A percentile compares a stretch with the other conserved stretches of the same genome.
Conservation (phyloP, 2,113 vertebrate species). For the Poicephalus meyeri region DNA sequence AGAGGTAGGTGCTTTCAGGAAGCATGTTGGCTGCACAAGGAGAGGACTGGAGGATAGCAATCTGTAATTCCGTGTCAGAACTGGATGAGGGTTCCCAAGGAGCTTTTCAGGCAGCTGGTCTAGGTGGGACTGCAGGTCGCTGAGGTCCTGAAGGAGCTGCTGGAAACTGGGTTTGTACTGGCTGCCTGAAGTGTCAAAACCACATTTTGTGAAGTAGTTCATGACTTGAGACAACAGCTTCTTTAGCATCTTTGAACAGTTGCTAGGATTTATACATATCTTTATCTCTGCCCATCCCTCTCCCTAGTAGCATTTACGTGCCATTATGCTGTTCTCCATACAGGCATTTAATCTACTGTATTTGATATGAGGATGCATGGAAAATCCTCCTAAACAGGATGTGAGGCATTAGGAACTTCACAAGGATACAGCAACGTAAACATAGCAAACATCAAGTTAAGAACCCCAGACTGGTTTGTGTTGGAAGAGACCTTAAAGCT, state of each 20-base stretch:
- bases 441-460: not conserved
- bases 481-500: not conserved
- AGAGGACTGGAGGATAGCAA: not conserved
- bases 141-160: not conserved
- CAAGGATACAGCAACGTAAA: not conserved
- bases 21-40: not conserved
- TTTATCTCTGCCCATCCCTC: not conserved
- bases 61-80: not conserved
- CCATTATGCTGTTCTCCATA: not conserved
- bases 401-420: not conserved
- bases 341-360: not conserved
- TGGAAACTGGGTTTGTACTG: not conserved
- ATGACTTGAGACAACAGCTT: not conserved
- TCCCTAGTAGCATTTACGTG: not conserved
- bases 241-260: not conserved
- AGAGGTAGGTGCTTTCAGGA: not conserved
- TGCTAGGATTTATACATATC: not conserved
- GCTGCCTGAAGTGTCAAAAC: conserved; percentile 7
- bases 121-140: not conserved
- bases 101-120: not conserved
- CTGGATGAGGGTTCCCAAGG: not conserved
- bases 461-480: not conserved
- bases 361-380: not conserved
- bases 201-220: not conserved
- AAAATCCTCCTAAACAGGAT: not conserved